phyloP scores from a whole-genome alignment of 1,140 invertebrate species.

The Meloidogyne floridensis region DNA sequence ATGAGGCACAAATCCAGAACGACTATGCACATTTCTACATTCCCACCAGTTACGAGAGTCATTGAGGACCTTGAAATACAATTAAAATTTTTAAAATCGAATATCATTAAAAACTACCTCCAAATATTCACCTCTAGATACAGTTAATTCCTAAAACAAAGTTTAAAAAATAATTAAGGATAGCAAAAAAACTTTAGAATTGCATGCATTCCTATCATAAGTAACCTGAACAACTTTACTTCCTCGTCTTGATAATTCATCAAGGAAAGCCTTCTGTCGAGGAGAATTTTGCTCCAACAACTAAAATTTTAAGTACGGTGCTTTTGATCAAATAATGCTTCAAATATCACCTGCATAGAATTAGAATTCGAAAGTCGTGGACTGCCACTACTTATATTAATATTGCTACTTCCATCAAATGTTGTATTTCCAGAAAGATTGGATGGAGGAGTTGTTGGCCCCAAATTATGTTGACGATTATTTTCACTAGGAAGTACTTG shows the following conservation, averaged over 20 bases:
- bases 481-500: neutral
- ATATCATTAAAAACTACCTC: constrained; percentile 71
- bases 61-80: constrained; percentile 78
- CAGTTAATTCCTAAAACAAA: constrained; percentile 80
- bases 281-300: constrained; percentile 44
- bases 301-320: neutral
- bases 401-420: neutral
- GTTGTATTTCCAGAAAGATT: neutral
- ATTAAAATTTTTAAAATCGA: constrained; percentile 6
- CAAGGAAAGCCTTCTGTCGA: constrained; percentile 53
- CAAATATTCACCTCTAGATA: constrained; percentile 88
- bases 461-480: neutral
- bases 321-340: neutral
- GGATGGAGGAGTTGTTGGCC: neutral
- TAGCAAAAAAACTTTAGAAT: constrained; percentile 8
- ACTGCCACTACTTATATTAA: neutral
- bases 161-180: neutral
- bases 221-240: constrained; percentile 77
- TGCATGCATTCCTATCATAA: constrained; percentile 74
- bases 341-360: constrained; percentile 15
- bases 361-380: constrained; percentile 31
- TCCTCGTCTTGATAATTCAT: constrained; percentile 47
- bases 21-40: constrained; percentile 75
- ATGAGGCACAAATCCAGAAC: constrained; percentile 83
- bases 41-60: constrained; percentile 98